Evolutionary conservation across 2,888 invertebrate genomes (phyloP).

Genomic region (Sturmia bella): DNA sequence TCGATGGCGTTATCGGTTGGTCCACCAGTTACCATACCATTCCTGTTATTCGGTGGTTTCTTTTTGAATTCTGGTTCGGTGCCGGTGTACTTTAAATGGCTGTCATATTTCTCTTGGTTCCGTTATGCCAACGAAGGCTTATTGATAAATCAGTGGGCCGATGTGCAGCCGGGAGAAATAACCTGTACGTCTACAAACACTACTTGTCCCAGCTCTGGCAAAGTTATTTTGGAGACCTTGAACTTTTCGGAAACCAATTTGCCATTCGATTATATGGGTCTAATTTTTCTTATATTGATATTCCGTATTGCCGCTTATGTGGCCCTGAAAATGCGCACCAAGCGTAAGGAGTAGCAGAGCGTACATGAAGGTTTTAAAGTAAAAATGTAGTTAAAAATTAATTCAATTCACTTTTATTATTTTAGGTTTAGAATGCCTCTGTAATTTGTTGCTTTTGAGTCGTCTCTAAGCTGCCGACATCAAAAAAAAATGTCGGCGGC

Average conservation of each 20-base stretch:
- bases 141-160: constrained; percentile 93
- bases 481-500: too few relatives aligned
- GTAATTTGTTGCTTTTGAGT: too few relatives aligned
- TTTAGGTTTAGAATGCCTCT: too few relatives aligned
- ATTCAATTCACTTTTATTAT: too few relatives aligned
- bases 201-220: constrained; percentile 90
- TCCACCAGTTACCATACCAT: constrained; percentile 95
- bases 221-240: constrained; percentile 89
- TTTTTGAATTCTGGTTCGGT: constrained; percentile 95
- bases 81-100: constrained; percentile 91
- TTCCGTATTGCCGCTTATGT: constrained; percentile 90
- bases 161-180: constrained; percentile 88
- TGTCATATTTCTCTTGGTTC: constrained; percentile 95
- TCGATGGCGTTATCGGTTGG: constrained; percentile 95
- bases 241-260: constrained; percentile 89
- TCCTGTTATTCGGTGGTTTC: constrained; percentile 97
- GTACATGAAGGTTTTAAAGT: neutral
- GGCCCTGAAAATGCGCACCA: constrained; percentile 87
- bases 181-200: constrained; percentile 88
- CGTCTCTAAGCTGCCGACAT: too few relatives aligned
- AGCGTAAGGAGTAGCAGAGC: constrained; percentile 83
- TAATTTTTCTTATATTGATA: constrained; percentile 87
- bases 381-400: constrained; percentile 6
- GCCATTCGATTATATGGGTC: constrained; percentile 86
- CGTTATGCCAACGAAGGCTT: constrained; percentile 95